Percentiles rank a stretch among this genome's conserved stretches.
phyloP scores from a whole-genome alignment of 2,797 vertebrate genomes.

The Amblyraja radiata region DNA sequence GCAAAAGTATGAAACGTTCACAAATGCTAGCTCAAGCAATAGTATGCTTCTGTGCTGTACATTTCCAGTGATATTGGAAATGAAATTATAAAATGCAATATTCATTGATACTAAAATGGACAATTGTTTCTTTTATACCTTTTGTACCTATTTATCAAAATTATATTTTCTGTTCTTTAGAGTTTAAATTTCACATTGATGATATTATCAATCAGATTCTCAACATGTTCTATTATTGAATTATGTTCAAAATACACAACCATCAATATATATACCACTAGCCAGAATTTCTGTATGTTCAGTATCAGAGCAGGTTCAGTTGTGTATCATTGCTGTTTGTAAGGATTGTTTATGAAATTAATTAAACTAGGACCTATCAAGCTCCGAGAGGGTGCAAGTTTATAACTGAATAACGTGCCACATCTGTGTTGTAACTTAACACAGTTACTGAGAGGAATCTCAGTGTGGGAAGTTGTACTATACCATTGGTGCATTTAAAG shows the following conservation, averaged over 20 bases:
- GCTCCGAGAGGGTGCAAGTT: background rate
- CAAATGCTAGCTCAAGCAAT: background rate
- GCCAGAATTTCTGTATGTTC: background rate
- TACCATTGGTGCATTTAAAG: background rate
- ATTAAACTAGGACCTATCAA: background rate
- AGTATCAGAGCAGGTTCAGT: background rate
- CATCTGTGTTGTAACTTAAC: background rate
- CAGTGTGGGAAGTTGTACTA: background rate
- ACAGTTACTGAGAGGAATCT: background rate
- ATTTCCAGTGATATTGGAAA: background rate
- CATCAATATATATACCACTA: constrained; percentile 6
- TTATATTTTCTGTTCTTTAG: background rate
- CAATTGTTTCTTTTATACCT: background rate
- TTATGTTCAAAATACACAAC: background rate
- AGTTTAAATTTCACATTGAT: background rate
- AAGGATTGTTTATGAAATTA: background rate
- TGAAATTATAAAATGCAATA: constrained; percentile 9
- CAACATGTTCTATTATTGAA: background rate
- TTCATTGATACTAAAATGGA: constrained; percentile 18
- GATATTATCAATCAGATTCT: background rate
- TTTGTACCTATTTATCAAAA: constrained; percentile 22
- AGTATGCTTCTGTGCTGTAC: background rate
- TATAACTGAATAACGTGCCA: background rate
- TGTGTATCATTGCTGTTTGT: constrained; percentile 10
- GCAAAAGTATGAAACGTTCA: constrained; percentile 24